phyloP scores from a whole-genome alignment of 2,797 vertebrate genomes.

The Tiaroga cobitis region DNA sequence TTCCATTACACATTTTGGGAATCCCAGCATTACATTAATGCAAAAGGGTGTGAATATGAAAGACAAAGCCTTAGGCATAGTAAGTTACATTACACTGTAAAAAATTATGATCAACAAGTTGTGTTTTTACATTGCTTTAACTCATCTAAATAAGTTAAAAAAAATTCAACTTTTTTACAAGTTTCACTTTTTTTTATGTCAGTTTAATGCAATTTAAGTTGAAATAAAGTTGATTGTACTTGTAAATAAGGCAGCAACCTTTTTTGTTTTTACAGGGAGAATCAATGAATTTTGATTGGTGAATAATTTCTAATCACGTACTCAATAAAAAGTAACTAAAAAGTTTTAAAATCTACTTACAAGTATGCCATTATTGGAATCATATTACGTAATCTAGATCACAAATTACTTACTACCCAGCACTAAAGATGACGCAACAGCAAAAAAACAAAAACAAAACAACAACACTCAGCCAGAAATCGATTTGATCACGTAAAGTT shows the following conservation, averaged over 20 bases:
- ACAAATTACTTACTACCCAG: not conserved
- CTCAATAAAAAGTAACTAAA: not conserved
- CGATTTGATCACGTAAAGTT: not conserved
- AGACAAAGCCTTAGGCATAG: not conserved
- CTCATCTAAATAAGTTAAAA: no score
- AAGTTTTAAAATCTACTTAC: not conserved
- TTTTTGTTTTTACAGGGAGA: not conserved
- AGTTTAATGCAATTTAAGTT: no score
- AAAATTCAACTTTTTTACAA: no score
- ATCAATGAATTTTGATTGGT: not conserved
- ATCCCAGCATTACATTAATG: not conserved
- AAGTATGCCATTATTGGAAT: not conserved
- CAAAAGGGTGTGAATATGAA: not conserved
- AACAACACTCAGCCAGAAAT: not conserved
- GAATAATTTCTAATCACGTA: not conserved
- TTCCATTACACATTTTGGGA: not conserved
- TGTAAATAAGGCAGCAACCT: no score
- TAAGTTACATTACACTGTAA: not conserved
- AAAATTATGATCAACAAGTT: no score
- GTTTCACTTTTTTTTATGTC: no score
- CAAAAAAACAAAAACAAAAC: no score
- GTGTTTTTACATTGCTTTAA: no score
- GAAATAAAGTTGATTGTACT: no score
- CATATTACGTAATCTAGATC: not conserved
- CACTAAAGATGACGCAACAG: constrained; percentile 29